A percentile compares a stretch with the other conserved stretches of the same genome.
phyloP scores from a whole-genome alignment of 2,797 vertebrate genomes.

The Discoglossus pictus region DNA sequence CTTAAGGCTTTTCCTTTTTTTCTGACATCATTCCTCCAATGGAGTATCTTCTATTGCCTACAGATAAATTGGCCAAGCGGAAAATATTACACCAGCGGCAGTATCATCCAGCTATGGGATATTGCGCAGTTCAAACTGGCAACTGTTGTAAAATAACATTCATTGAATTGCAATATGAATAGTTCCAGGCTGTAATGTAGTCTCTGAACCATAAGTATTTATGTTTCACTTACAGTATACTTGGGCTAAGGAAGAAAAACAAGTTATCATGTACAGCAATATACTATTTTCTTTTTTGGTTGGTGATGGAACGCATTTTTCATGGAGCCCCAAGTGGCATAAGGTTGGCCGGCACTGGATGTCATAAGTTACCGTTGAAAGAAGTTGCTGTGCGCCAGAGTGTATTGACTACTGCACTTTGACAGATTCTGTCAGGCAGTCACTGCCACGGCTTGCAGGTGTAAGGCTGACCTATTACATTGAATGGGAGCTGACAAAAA shows the following conservation, averaged over 20 bases:
- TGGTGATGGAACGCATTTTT: slow-evolving; percentile 40
- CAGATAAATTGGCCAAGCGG: background rate
- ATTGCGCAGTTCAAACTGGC: background rate
- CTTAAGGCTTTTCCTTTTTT: background rate
- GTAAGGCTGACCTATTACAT: slow-evolving; percentile 68
- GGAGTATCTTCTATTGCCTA: background rate
- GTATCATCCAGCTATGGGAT: background rate
- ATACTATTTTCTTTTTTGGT: slow-evolving; percentile 21
- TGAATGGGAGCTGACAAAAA: slow-evolving; percentile 72
- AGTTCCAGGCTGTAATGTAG: no score
- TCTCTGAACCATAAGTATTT: no score
- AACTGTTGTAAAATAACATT: background rate
- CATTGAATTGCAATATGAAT: no score
- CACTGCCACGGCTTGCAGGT: slow-evolving; percentile 62
- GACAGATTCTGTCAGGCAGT: slow-evolving; percentile 67
- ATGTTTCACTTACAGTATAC: no score
- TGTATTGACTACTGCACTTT: slow-evolving; percentile 59
- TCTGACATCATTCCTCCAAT: slow-evolving; percentile 28
- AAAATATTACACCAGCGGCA: background rate
- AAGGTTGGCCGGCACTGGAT: slow-evolving; percentile 52
- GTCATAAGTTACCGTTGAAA: slow-evolving; percentile 55
- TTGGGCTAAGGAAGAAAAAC: slow-evolving; percentile 29
- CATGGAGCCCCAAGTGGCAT: slow-evolving; percentile 28
- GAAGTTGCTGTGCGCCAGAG: slow-evolving; percentile 56
- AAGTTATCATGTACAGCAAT: slow-evolving; percentile 41